Evolutionary conservation across 1,140 invertebrate genomes (phyloP).

Genomic region (Dendroctonus valens): DNA sequence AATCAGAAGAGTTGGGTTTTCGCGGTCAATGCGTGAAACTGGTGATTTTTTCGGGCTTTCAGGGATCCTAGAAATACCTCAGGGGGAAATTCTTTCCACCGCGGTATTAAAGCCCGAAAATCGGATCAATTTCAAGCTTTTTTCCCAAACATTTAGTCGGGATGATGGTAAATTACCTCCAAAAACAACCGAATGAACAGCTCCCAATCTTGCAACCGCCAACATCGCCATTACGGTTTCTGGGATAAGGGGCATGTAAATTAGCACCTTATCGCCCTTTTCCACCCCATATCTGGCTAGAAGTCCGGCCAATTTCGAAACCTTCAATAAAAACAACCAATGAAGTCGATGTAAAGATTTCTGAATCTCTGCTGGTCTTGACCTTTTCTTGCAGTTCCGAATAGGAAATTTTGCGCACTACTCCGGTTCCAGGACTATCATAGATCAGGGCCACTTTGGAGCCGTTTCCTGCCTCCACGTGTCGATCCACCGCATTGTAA

Average conservation of each 20-base stretch:
- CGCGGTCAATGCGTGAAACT: neutral
- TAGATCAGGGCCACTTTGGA: constrained; percentile 81
- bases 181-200: constrained; percentile 85
- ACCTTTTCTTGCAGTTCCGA: constrained; percentile 75
- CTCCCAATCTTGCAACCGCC: constrained; percentile 77
- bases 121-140: no score
- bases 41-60: neutral
- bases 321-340: constrained; percentile 51
- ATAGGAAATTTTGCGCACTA: constrained; percentile 75
- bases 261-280: constrained; percentile 76
- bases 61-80: no score
- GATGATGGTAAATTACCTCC: constrained; percentile 64
- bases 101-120: neutral
- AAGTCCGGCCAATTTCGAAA: constrained; percentile 75
- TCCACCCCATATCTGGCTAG: constrained; percentile 70
- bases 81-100: no score
- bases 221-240: constrained; percentile 85
- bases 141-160: no score
- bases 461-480: constrained; percentile 77
- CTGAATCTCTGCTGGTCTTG: neutral
- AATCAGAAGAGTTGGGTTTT: no score
- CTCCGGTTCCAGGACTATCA: constrained; percentile 83
- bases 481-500: constrained; percentile 89
- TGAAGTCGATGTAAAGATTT: neutral
- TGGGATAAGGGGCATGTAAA: constrained; percentile 90